Conservation (phyloP, 64 coral and sea anemone species). For the Hydrozoanthus tunicans region DNA sequence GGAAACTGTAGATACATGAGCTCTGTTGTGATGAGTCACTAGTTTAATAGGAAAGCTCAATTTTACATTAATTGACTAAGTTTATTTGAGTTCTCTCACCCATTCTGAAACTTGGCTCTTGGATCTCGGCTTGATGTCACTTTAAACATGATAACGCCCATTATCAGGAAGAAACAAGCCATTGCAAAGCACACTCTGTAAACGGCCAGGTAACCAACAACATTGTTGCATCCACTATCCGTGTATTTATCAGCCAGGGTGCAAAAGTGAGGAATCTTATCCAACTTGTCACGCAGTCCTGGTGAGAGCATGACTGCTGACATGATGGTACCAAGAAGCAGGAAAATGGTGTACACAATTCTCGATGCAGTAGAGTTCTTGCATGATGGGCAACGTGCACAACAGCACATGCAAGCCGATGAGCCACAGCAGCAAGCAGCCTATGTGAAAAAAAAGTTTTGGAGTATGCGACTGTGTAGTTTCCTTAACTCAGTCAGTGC, state of each 20-base stretch:
- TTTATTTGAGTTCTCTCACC: conserved; percentile 36
- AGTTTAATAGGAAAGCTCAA: too few species aligned
- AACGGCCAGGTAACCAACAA: conserved; percentile 96
- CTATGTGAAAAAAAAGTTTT: background rate
- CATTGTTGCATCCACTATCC: conserved; percentile 66
- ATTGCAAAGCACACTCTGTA: conserved; percentile 98
- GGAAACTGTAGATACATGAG: too few species aligned
- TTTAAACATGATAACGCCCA: conserved; percentile 92
- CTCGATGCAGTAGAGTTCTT: conserved; percentile 96
- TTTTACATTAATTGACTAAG: too few species aligned
- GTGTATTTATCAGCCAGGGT: conserved; percentile 37
- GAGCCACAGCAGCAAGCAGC: conserved; percentile 98
- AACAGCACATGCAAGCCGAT: conserved; percentile 96
- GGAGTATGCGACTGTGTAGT: too few species aligned
- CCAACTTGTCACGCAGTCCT: conserved; percentile 78
- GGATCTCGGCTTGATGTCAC: conserved; percentile 83
- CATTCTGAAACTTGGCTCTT: conserved; percentile 97
- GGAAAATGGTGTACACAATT: conserved; percentile 93
- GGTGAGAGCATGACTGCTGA: conserved; percentile 92
- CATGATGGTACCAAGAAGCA: conserved; percentile 86
- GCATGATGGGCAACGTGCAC: conserved; percentile 90
- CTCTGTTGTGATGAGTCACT: too few species aligned
- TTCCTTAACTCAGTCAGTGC: too few species aligned
- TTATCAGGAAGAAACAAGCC: conserved; percentile 89
- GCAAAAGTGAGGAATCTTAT: conserved; percentile 87